Evolutionary conservation across 2,113 vertebrate genomes (phyloP).

Genomic region (Rhinolophus sinicus): DNA sequence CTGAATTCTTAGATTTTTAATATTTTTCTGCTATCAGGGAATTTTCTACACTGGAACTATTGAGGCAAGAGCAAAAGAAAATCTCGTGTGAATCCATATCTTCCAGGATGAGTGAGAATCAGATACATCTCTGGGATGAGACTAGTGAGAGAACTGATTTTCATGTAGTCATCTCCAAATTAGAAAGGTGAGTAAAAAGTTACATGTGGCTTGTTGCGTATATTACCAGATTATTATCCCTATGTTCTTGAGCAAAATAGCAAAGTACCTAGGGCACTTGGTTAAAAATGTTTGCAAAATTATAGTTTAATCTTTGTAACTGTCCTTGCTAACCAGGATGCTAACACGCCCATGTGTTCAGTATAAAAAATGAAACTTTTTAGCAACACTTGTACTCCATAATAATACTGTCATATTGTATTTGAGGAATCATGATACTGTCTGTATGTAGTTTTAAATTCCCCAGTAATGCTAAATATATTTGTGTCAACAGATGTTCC

Average conservation of each 20-base stretch:
- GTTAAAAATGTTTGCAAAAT: background rate
- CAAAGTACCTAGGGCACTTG: background rate
- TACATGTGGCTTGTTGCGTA: background rate
- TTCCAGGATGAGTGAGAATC: background rate
- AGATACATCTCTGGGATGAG: background rate
- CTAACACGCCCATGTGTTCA: background rate
- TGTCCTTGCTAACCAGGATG: background rate
- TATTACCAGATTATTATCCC: background rate
- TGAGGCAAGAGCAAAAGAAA: slow-evolving; percentile 1
- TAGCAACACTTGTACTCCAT: background rate
- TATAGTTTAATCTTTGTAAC: background rate
- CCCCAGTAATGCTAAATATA: slow-evolving; percentile 68
- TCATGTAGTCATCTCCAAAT: background rate
- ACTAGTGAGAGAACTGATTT: background rate
- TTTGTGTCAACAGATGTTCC: slow-evolving; percentile 70
- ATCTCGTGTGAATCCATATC: background rate
- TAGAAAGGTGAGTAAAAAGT: background rate
- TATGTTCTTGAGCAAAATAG: background rate
- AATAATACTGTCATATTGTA: slow-evolving; percentile 24
- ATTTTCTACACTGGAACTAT: slow-evolving; percentile 29
- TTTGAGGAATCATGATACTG: background rate
- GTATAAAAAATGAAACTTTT: background rate
- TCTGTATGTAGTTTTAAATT: slow-evolving; percentile 59
- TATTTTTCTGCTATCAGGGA: background rate
- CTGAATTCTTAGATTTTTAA: slow-evolving; percentile 13